phyloP scores from a whole-genome alignment of 2,113 vertebrate genomes.

The Equus quagga region DNA sequence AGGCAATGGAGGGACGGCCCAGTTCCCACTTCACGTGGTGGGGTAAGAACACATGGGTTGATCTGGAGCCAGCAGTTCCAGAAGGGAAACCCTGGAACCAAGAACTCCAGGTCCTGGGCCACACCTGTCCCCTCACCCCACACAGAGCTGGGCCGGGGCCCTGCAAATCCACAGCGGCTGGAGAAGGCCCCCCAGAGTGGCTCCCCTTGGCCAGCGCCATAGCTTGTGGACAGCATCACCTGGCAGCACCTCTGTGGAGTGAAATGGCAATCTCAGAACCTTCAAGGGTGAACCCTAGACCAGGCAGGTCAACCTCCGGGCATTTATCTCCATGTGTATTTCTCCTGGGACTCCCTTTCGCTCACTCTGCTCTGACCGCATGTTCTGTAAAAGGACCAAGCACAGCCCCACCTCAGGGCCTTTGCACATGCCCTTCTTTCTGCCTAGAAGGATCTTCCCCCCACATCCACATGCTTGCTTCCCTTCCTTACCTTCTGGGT shows the following conservation, averaged over 20 bases:
- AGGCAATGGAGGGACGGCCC: fast-evolving
- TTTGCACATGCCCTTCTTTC: fast-evolving
- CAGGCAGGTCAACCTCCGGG: fast-evolving
- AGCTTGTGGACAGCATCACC: fast-evolving
- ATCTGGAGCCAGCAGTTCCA: neutral
- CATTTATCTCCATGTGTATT: fast-evolving
- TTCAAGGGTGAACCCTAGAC: fast-evolving
- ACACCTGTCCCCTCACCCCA: neutral
- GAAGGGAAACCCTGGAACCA: too few species aligned
- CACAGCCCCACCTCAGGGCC: neutral
- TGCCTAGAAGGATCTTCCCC: neutral
- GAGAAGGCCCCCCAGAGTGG: fast-evolving
- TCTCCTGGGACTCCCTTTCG: neutral
- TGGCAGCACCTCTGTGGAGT: neutral
- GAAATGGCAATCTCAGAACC: fast-evolving
- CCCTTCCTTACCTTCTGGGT: neutral
- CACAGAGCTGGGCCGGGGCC: neutral
- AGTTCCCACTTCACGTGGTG: fast-evolving
- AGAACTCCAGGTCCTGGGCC: neutral
- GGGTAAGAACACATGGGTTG: fast-evolving
- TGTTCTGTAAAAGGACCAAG: neutral
- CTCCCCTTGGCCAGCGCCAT: neutral
- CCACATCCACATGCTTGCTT: fast-evolving
- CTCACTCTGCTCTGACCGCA: neutral
- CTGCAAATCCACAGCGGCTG: neutral